phyloP scores from a whole-genome alignment of 64 coral and sea anemone genomes.

The Pocillopora damicornis region DNA sequence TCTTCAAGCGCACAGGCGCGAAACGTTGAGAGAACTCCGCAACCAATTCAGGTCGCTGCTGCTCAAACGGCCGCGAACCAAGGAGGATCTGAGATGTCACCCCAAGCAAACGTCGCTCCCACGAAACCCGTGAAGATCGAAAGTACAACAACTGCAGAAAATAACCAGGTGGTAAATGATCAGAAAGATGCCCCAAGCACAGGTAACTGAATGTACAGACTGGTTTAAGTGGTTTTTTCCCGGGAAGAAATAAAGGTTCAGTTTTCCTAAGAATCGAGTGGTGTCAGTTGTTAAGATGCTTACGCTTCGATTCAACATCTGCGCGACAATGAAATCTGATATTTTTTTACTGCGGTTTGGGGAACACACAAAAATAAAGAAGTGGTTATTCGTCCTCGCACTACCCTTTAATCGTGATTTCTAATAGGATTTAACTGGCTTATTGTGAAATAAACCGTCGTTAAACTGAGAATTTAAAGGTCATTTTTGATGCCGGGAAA shows the following conservation, averaged over 20 bases:
- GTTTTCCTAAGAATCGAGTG: background rate
- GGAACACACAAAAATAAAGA: background rate
- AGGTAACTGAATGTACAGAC: background rate
- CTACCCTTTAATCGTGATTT: background rate
- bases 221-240: background rate
- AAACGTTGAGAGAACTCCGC: background rate
- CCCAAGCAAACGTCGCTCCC: background rate
- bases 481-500: background rate
- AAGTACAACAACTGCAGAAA: background rate
- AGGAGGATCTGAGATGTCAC: background rate
- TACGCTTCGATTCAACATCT: background rate
- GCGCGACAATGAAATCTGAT: conserved; percentile 17
- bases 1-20: conserved; percentile 32
- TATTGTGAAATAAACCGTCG: background rate
- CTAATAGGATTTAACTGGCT: background rate
- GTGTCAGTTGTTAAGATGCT: conserved; percentile 2
- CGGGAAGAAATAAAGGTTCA: background rate
- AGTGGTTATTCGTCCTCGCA: background rate
- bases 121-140: background rate
- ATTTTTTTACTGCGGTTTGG: conserved; percentile 5
- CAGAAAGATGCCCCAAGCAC: background rate
- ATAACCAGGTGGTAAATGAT: background rate
- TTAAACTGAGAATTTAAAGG: background rate
- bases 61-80: conserved; percentile 10
- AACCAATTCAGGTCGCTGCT: background rate